Conservation (phyloP, 2,888 invertebrate genomes). For the Belgica antarctica region DNA sequence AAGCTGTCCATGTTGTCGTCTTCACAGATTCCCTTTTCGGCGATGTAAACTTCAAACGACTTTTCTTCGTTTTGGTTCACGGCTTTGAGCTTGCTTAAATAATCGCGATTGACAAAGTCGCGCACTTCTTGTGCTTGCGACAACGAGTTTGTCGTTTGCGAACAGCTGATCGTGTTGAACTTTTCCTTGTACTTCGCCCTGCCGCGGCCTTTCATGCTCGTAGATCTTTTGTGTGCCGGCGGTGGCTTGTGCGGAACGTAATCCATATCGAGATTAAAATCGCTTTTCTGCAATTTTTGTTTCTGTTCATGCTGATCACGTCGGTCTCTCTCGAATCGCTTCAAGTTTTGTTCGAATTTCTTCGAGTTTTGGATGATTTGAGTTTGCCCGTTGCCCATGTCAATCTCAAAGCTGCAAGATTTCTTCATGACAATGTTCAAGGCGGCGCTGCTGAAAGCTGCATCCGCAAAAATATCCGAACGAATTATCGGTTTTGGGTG, state of each 20-base stretch:
- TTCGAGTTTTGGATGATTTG: slow-evolving; percentile 47
- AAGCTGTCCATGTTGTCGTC: slow-evolving; percentile 64
- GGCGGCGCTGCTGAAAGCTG: slow-evolving; percentile 7
- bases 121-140: slow-evolving; percentile 44
- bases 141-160: slow-evolving; percentile 47
- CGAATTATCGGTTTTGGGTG: slow-evolving; percentile 45
- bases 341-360: slow-evolving; percentile 59
- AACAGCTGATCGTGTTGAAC: slow-evolving; percentile 53
- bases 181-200: slow-evolving; percentile 55
- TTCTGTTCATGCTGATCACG: slow-evolving; percentile 48
- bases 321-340: slow-evolving; percentile 63
- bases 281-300: slow-evolving; percentile 49
- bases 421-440: slow-evolving; percentile 47
- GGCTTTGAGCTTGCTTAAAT: slow-evolving; percentile 35
- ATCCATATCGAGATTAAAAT: slow-evolving; percentile 57
- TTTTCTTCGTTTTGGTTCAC: slow-evolving; percentile 56
- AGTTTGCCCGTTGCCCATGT: slow-evolving; percentile 47
- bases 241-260: slow-evolving; percentile 73
- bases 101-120: slow-evolving; percentile 46
- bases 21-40: slow-evolving; percentile 62
- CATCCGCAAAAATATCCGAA: slow-evolving; percentile 40
- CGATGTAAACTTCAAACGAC: slow-evolving; percentile 62
- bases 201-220: slow-evolving; percentile 62
- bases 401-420: slow-evolving; percentile 51
- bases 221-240: slow-evolving; percentile 67